Conservation (phyloP, 2,797 vertebrate genomes). For the Melopsittacus undulatus region DNA sequence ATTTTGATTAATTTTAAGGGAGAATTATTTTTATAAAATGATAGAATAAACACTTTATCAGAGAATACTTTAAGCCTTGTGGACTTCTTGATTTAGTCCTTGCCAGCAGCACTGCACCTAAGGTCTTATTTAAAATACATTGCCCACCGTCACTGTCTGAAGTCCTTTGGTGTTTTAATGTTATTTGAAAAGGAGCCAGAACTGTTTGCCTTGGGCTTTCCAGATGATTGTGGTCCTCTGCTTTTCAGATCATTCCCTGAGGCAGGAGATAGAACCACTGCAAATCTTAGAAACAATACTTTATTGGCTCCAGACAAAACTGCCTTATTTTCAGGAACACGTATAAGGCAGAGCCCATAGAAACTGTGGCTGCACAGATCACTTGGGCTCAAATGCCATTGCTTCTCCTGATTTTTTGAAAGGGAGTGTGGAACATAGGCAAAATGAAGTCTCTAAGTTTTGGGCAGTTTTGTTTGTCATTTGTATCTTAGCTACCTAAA, state of each 20-base stretch:
- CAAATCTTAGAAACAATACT: background rate
- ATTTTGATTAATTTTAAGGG: background rate
- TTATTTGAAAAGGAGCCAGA: background rate
- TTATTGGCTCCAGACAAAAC: background rate
- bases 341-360: background rate
- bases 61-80: background rate
- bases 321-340: background rate
- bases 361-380: background rate
- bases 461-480: background rate
- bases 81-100: background rate
- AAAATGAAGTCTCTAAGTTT: background rate
- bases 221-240: background rate
- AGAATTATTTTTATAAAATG: background rate
- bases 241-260: background rate
- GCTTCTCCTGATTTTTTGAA: background rate
- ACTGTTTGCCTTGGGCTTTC: background rate
- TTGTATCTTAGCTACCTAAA: background rate
- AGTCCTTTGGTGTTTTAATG: background rate
- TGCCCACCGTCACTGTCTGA: background rate
- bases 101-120: background rate
- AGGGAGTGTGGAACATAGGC: background rate
- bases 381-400: background rate
- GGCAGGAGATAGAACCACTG: background rate
- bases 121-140: constrained; percentile 8
- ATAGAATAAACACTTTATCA: background rate